Percentiles rank a stretch among this genome's conserved stretches.
Conservation (phyloP, 2,888 invertebrate genomes). For the Thereva unica region DNA sequence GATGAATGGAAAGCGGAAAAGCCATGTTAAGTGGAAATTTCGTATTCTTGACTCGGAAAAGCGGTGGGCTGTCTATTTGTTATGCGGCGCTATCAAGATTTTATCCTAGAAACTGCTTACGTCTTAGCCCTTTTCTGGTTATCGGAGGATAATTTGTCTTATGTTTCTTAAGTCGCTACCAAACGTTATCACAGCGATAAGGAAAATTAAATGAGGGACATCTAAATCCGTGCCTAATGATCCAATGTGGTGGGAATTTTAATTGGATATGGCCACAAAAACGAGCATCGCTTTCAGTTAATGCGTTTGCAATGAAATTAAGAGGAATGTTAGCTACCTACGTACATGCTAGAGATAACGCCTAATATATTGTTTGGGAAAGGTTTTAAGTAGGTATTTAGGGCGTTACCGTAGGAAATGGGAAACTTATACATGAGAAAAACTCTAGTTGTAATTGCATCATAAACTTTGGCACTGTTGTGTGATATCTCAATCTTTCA, state of each 20-base stretch:
- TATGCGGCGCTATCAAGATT: conserved; percentile 32
- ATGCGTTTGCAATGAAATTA: too few species aligned
- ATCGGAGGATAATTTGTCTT: conserved; percentile 34
- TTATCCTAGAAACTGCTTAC: conserved; percentile 30
- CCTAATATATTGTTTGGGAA: too few species aligned
- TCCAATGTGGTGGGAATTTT: conserved; percentile 27
- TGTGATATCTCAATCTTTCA: too few species aligned
- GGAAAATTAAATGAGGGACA: conserved; percentile 27
- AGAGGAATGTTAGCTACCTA: too few species aligned
- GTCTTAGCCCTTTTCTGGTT: conserved; percentile 23
- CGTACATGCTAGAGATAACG: too few species aligned
- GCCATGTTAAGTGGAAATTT: conserved; percentile 28
- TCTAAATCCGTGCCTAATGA: conserved; percentile 29
- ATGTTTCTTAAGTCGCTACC: conserved; percentile 19
- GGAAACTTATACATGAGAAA: too few species aligned
- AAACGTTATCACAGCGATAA: conserved; percentile 28
- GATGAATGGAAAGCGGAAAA: conserved; percentile 1
- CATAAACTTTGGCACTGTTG: too few species aligned
- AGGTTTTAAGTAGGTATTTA: too few species aligned
- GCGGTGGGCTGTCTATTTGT: conserved; percentile 33
- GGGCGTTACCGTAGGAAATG: too few species aligned
- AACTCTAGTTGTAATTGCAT: too few species aligned
- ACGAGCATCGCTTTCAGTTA: too few species aligned
- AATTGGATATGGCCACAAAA: conserved; percentile 12
- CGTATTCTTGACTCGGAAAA: conserved; percentile 30